Evolutionary conservation across 2,888 invertebrate species (phyloP).

Genomic region (Lydus trimaculatus): DNA sequence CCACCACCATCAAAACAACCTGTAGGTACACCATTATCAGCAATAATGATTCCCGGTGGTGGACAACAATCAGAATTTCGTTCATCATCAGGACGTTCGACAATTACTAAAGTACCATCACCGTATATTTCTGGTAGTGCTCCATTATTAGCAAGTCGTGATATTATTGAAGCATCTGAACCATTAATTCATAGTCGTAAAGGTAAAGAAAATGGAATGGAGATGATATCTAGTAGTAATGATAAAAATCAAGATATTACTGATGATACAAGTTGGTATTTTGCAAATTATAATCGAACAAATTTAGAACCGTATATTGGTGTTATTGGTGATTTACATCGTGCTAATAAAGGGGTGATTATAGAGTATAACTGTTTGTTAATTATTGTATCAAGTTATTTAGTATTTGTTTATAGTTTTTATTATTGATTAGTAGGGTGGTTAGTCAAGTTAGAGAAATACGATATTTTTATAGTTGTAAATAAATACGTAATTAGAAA

Average conservation of each 20-base stretch:
- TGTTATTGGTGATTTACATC: not conserved
- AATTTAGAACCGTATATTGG: conserved; percentile 61
- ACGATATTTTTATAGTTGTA: not conserved
- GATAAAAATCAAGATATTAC: conserved; percentile 63
- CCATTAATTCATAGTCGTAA: conserved; percentile 37
- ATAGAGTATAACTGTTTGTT: not conserved
- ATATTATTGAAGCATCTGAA: conserved; percentile 35
- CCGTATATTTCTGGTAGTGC: conserved; percentile 52
- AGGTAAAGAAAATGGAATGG: conserved; percentile 9
- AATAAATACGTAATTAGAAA: not conserved
- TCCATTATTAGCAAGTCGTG: conserved; percentile 40
- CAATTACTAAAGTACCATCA: conserved; percentile 68
- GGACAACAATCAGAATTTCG: conserved; percentile 47
- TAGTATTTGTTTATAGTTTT: not conserved
- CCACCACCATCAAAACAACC: conserved; percentile 13
- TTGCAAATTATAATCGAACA: conserved; percentile 80
- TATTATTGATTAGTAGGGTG: not conserved
- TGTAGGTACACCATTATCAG: conserved; percentile 66
- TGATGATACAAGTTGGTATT: conserved; percentile 79
- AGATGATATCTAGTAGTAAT: conserved; percentile 45
- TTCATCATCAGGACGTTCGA: conserved; percentile 63
- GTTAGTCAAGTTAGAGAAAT: not conserved
- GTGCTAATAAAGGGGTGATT: not conserved
- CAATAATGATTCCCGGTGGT: conserved; percentile 69
- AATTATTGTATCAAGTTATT: not conserved